A percentile compares a stretch with the other conserved stretches of the same genome.
Conservation (phyloP, 2,113 vertebrate species). For the Pachycephala philippinensis region DNA sequence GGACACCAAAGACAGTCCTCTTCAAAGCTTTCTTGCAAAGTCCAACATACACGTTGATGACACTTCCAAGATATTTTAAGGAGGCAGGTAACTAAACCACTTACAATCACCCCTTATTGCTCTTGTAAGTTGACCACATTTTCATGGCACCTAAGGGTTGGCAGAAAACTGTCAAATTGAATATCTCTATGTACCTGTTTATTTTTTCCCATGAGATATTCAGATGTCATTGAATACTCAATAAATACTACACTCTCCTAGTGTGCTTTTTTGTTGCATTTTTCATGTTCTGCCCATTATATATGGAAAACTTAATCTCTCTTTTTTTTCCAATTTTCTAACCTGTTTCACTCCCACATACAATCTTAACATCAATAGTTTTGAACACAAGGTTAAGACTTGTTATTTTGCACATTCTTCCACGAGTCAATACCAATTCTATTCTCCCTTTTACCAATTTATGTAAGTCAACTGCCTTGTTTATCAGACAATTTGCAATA, state of each 20-base stretch:
- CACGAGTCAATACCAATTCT: neutral
- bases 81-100: neutral
- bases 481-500: neutral
- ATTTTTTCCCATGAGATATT: neutral
- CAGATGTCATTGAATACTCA: neutral
- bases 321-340: neutral
- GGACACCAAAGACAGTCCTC: neutral
- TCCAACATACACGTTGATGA: neutral
- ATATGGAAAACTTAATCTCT: neutral
- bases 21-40: neutral
- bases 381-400: neutral
- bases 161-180: neutral
- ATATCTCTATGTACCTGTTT: neutral
- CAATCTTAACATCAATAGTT: neutral
- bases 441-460: neutral
- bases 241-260: neutral
- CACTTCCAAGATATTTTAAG: neutral
- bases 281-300: neutral
- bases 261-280: neutral
- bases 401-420: neutral
- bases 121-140: neutral
- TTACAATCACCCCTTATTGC: neutral
- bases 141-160: neutral
- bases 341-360: neutral
- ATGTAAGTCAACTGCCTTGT: neutral